phyloP scores from a whole-genome alignment of 2,797 vertebrate species.

The Myiotriccus ornatus region DNA sequence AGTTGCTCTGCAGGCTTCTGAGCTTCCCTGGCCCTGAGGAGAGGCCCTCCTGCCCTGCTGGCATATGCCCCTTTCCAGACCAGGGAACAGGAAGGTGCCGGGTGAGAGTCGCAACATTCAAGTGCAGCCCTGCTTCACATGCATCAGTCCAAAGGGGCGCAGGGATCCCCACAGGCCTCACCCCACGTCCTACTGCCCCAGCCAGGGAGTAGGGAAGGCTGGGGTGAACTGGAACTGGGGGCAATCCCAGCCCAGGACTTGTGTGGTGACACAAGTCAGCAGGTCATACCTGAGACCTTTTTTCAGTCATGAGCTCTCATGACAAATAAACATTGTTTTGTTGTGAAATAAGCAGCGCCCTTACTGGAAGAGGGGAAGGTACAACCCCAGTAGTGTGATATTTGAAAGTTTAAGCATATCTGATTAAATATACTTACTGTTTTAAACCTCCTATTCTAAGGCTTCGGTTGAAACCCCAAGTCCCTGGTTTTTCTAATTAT shows the following conservation, averaged over 20 bases:
- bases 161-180: background rate
- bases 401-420: slow-evolving; percentile 39
- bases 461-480: slow-evolving; percentile 54
- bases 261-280: background rate
- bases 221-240: background rate
- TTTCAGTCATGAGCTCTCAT: background rate
- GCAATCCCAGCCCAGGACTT: background rate
- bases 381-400: background rate
- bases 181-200: background rate
- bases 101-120: background rate
- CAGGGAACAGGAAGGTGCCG: background rate
- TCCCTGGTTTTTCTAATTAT: slow-evolving; percentile 58
- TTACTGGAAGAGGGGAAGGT: background rate
- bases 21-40: background rate
- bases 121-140: background rate
- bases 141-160: background rate
- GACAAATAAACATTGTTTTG: background rate
- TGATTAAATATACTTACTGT: slow-evolving; percentile 64
- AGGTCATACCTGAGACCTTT: background rate
- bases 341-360: background rate
- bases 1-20: background rate
- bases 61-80: background rate
- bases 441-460: slow-evolving; percentile 29
- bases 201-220: background rate
- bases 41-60: background rate